Evolutionary conservation across 64 coral and sea anemone species (phyloP).

Genomic region (Cladopsammia gracilis): DNA sequence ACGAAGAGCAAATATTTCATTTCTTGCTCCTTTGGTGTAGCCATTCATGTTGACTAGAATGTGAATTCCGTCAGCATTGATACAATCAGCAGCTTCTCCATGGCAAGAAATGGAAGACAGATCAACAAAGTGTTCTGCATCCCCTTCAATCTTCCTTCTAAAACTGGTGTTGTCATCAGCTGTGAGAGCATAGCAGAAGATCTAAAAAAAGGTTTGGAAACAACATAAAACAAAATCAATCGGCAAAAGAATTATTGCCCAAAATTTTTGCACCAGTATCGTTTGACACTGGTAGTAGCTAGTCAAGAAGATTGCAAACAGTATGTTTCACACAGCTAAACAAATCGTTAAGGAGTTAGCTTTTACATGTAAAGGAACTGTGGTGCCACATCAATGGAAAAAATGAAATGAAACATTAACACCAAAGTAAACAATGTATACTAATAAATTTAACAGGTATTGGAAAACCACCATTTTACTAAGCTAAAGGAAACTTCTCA

Average conservation of each 20-base stretch:
- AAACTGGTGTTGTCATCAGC: slow-evolving; percentile 99
- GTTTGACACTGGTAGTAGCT: too few relatives aligned
- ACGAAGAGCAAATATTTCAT: slow-evolving; percentile 96
- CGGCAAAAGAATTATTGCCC: not conserved
- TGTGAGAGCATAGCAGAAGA: slow-evolving; percentile 98
- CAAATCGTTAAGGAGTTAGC: too few relatives aligned
- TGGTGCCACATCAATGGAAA: too few relatives aligned
- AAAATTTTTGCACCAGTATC: too few relatives aligned
- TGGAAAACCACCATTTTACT: not conserved
- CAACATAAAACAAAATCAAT: not conserved
- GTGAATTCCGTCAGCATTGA: slow-evolving; percentile 97
- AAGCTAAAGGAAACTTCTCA: not conserved
- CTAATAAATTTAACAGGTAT: too few relatives aligned
- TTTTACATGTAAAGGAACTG: too few relatives aligned
- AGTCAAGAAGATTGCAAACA: too few relatives aligned
- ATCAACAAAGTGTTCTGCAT: slow-evolving; percentile 95
- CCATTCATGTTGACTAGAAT: slow-evolving; percentile 99
- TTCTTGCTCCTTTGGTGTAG: slow-evolving; percentile 98
- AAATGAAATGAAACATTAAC: too few relatives aligned
- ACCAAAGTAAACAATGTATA: too few relatives aligned
- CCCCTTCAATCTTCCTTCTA: slow-evolving; percentile 88
- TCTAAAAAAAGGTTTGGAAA: slow-evolving; percentile 32
- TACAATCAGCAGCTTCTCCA: slow-evolving; percentile 91
- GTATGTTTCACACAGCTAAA: too few relatives aligned
- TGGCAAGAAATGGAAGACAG: slow-evolving; percentile 90